These are phyloP conservation scores for Drosophila carrolli DNA, from an alignment of 1,140 invertebrate genomes.

Conservation along the genomic window DNA sequence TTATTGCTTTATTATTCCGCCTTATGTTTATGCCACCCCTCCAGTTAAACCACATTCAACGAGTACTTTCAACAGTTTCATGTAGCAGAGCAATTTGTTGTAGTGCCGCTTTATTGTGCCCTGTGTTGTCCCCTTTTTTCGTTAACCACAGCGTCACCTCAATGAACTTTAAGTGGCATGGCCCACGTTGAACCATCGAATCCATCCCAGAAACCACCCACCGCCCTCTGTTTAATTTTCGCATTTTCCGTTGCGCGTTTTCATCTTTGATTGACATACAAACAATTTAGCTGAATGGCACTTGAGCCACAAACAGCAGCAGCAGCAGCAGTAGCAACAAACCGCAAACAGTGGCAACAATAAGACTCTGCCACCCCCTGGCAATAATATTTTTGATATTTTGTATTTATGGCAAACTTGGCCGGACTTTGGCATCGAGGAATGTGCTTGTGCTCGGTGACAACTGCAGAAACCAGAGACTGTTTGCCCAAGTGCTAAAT, in stretches of 20 bases:
- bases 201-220: constrained; percentile 2
- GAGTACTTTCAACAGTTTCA: constrained; percentile 60
- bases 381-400: constrained; percentile 75
- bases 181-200: constrained; percentile 33
- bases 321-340: constrained; percentile 40
- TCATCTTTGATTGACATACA: constrained; percentile 83
- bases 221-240: constrained; percentile 72
- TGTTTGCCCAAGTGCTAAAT: constrained; percentile 81
- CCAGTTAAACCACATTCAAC: constrained; percentile 7
- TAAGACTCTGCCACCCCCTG: constrained; percentile 50
- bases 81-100: constrained; percentile 76
- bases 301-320: constrained; percentile 48
- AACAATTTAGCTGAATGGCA: constrained; percentile 84
- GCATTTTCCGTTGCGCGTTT: constrained; percentile 80
- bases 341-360: constrained; percentile 68
- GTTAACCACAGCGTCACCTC: constrained; percentile 65
- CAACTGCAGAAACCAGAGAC: constrained; percentile 68
- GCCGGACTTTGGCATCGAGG: constrained; percentile 25
- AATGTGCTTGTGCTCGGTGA: constrained; percentile 53
- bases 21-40: constrained; percentile 73
- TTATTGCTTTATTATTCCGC: constrained; percentile 60
- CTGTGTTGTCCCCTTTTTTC: constrained; percentile 35
- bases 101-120: constrained; percentile 57
- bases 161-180: constrained; percentile 70
- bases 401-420: constrained; percentile 71